Base-by-base conservation (phyloP, 2,113 vertebrate species). In the Istiophorus platypterus region DNA sequence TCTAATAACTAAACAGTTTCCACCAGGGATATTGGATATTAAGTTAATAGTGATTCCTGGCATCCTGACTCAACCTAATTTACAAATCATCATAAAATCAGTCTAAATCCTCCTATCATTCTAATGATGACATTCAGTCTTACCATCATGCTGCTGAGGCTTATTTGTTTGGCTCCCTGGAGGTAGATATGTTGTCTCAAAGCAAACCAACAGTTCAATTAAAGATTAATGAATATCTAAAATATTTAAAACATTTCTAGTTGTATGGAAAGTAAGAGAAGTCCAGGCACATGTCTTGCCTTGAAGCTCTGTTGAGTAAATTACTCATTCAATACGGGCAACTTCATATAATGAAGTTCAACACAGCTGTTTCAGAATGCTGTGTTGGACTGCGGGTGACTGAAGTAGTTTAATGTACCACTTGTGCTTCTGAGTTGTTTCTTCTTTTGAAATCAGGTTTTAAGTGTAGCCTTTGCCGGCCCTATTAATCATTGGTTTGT, bases 401-500 rank as follows among this genome's bases (percentile, higher is more conserved):
- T 15, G 29, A 27, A 24, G 31, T 17, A 8, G 14, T 68, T 70
- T 70, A 65, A 61, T 72, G 64, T 54, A 57, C 14, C 8, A 4
- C 61, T 57, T 22, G 51, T 61, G 64, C 49, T 62, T 41, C 69
- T 69, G 29, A 72, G 54, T n/a, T 51, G 61, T 34, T 20, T 52
- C 67, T 62, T 75, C 78, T 65, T 59, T 61, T 76, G 64, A 82
- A 85, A 84, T 52, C 74, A 64, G 69, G 49, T 76, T 81, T 81
- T 80, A 84, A 83, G 59, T 20, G 9, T n/a, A 71, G 74, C 94
- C 90, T 93, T 92, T 84, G 72, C 92, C 89, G 90, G 85, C 88
- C 93, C 90, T 87, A 93, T 96, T 95, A 95, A 95, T 94, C 74
- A 73, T 12, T 22, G 56, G 78, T 95, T 95, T 93, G 92, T 75